phyloP scores from a whole-genome alignment of 2,888 invertebrate species.

The Perizoma flavofasciatum region DNA sequence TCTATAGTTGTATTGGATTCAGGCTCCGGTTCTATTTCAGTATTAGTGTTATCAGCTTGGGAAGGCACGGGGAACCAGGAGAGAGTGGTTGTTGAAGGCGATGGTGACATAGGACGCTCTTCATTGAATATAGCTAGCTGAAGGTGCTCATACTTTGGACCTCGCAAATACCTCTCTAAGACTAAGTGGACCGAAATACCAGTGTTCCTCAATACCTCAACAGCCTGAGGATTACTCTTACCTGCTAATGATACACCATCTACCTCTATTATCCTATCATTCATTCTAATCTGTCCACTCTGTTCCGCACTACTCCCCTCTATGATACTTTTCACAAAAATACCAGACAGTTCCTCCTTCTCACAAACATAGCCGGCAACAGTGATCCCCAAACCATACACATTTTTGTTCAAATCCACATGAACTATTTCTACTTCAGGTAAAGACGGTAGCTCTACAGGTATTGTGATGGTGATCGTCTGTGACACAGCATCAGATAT shows the following conservation, averaged over 20 bases:
- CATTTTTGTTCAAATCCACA: slow-evolving; percentile 95
- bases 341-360: slow-evolving; percentile 99
- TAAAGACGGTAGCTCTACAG: slow-evolving; percentile 84
- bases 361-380: slow-evolving; percentile 99
- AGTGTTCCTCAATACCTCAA: slow-evolving; percentile 97
- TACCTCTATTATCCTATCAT: slow-evolving; percentile 98
- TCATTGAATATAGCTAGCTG: slow-evolving; percentile 92
- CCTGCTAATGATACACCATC: slow-evolving; percentile 95
- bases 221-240: slow-evolving; percentile 98
- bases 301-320: slow-evolving; percentile 98
- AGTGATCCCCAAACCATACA: slow-evolving; percentile 96
- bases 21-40: slow-evolving; percentile 89
- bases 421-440: slow-evolving; percentile 96
- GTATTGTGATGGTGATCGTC: slow-evolving; percentile 78
- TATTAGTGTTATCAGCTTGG: slow-evolving; percentile 82
- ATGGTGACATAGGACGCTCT: slow-evolving; percentile 84
- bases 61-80: slow-evolving; percentile 93
- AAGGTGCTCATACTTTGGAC: slow-evolving; percentile 96
- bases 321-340: slow-evolving; percentile 99
- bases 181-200: slow-evolving; percentile 94
- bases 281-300: slow-evolving; percentile 95
- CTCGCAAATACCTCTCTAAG: slow-evolving; percentile 95
- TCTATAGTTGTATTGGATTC: slow-evolving; percentile 93
- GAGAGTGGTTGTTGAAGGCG: slow-evolving; percentile 91
- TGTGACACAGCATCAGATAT: slow-evolving; percentile 66